Percentiles rank a stretch among this genome's conserved stretches.
phyloP scores from a whole-genome alignment of 2,888 invertebrate species.

The Cataglyphis altisquamis region DNA sequence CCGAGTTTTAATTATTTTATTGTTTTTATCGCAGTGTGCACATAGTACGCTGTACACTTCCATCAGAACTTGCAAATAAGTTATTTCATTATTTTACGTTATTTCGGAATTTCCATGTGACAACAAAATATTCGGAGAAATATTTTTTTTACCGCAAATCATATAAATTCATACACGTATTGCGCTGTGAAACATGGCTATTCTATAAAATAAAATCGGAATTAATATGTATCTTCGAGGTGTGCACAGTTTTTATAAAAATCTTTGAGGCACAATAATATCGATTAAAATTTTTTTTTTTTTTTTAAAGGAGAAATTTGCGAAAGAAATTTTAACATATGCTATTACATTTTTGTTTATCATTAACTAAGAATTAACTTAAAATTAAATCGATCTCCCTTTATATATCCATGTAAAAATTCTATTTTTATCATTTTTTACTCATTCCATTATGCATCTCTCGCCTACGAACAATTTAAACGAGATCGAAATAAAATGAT shows the following conservation, averaged over 20 bases:
- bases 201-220: constrained; percentile 32
- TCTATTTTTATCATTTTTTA: neutral
- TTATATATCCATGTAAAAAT: neutral
- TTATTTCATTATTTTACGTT: constrained; percentile 29
- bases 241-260: neutral
- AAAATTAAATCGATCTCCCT: neutral
- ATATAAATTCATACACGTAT: constrained; percentile 1
- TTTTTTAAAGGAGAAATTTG: neutral
- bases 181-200: neutral
- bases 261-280: neutral
- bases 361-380: neutral
- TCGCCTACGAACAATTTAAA: neutral
- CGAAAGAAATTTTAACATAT: neutral
- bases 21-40: neutral
- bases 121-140: neutral
- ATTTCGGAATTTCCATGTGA: neutral
- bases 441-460: neutral
- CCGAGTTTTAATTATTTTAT: constrained; percentile 4
- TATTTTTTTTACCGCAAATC: constrained; percentile 14
- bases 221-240: neutral
- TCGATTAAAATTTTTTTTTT: neutral
- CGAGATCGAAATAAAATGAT: neutral
- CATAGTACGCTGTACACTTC: neutral
- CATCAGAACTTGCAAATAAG: constrained; percentile 13
- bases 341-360: neutral